Conservation (phyloP, 2,113 vertebrate genomes). For the Seriola aureovittata region DNA sequence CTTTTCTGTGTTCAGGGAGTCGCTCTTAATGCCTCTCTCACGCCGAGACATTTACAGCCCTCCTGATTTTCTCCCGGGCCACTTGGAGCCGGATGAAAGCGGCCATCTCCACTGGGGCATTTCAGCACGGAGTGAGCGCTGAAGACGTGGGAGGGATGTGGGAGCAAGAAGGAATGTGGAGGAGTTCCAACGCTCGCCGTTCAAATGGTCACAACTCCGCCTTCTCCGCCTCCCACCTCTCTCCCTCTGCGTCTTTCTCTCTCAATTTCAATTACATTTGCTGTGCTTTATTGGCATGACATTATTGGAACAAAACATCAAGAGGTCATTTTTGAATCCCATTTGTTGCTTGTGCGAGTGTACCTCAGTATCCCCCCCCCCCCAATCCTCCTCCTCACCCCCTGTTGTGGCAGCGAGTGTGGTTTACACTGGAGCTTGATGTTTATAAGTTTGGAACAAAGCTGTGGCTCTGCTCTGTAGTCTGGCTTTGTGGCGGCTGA, state of each 20-base stretch:
- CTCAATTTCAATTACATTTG: conserved; percentile 26
- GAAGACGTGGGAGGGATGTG: conserved; percentile 67
- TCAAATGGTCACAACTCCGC: conserved; percentile 36
- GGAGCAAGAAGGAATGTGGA: conserved; percentile 71
- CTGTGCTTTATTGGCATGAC: conserved; percentile 7
- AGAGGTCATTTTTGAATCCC: background rate
- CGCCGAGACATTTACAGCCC: conserved; percentile 67
- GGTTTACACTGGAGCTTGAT: conserved; percentile 49
- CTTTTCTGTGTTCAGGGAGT: conserved; percentile 51
- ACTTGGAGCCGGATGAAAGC: conserved; percentile 80
- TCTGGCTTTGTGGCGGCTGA: conserved; percentile 41
- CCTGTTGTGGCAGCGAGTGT: conserved; percentile 29
- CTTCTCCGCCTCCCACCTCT: conserved; percentile 1
- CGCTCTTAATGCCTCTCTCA: conserved; percentile 76
- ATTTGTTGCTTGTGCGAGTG: background rate
- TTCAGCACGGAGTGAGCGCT: conserved; percentile 50
- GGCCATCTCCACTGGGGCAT: conserved; percentile 53
- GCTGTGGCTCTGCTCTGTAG: conserved; percentile 23
- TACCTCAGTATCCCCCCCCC: conserved; percentile 25
- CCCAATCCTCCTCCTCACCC: conserved; percentile 25
- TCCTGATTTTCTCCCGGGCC: conserved; percentile 74
- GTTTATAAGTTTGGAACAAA: conserved; percentile 46
- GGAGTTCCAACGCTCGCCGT: conserved; percentile 58
- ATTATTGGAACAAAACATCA: conserved; percentile 29
- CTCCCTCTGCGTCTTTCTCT: conserved; percentile 10